Evolutionary conservation across 1,140 invertebrate species (phyloP).

Genomic region (Venturia canescens): DNA sequence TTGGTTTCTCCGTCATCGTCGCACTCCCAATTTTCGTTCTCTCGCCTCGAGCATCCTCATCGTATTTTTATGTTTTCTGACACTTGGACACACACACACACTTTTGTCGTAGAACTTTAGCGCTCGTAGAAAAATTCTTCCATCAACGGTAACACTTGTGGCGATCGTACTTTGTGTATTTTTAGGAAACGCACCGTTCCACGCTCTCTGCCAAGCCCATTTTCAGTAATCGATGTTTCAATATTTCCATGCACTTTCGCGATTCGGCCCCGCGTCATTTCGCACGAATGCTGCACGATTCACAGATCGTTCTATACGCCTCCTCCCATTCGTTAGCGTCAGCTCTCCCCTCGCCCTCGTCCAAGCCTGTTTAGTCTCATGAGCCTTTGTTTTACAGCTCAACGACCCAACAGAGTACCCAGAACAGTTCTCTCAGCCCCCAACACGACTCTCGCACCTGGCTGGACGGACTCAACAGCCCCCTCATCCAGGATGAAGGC

Average conservation of each 20-base stretch:
- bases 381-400: conserved; percentile 73
- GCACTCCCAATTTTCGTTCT: background rate
- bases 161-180: background rate
- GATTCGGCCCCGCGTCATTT: conserved; percentile 21
- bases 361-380: no score
- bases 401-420: conserved; percentile 68
- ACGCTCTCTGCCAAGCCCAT: background rate
- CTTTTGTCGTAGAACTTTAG: conserved; percentile 11
- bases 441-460: conserved; percentile 79
- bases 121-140: conserved; percentile 5
- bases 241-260: background rate
- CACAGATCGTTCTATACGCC: background rate
- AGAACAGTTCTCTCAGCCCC: conserved; percentile 74
- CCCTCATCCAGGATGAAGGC: conserved; percentile 92
- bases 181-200: background rate
- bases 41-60: background rate
- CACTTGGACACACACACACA: no score
- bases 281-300: conserved; percentile 33
- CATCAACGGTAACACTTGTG: background rate
- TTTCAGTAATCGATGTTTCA: conserved; percentile 10
- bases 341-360: no score
- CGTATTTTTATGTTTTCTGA: no score
- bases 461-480: conserved; percentile 91
- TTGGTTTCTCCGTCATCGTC: background rate
- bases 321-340: no score